Evolutionary conservation across 2,113 vertebrate genomes (phyloP), one percentile per base, ranked within the genome.

Genomic region (Glareola pratincola): DNA sequence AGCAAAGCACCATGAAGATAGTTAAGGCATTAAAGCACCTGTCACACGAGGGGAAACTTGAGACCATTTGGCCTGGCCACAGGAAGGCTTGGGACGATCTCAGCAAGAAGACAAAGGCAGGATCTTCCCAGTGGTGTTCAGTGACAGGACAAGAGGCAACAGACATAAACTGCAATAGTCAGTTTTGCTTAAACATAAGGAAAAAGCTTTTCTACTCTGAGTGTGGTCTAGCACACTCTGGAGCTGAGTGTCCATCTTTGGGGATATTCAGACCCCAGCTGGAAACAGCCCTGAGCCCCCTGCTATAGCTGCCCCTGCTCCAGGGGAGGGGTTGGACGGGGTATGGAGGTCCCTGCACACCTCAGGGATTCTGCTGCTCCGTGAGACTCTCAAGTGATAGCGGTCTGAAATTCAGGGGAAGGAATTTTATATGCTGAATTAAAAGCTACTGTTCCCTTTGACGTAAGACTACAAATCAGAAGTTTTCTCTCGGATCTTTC

Each of bases 281-380:
- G 36, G 20, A 68, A 8, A 34, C 27, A 68, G 41, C 14, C 41
- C 27, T 43, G 53, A 67, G 23, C 11, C 14, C 32, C 6, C 69
- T 50, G n/a, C 30, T 37, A 0, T 3, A 45, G 23, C 34, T 47
- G 47, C 22, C 27, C 18, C 37, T 21, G 23, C 9, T 47, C 39
- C 3, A 8, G 51, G 30, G 0, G 1, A 63, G 21, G 27, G 23
- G 10, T 9, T 34, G 9, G n/a, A 10, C 1, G 4, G 19, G 21
- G 5, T 48, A 9, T 4, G 8, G 13, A 19, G 12, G 12, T 45
- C 13, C 20, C 37, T 66, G 54, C 27, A 36, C 8, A 32, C 8
- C 12, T 12, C 60, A 26, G 0, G 1, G n/a, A 8, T 56, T 41
- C 41, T 75, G 34, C 19, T 2, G 4, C 36, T 80, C 39, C 32